Base-by-base conservation (phyloP, 1,140 invertebrate species). In the Sogatella furcifera region DNA sequence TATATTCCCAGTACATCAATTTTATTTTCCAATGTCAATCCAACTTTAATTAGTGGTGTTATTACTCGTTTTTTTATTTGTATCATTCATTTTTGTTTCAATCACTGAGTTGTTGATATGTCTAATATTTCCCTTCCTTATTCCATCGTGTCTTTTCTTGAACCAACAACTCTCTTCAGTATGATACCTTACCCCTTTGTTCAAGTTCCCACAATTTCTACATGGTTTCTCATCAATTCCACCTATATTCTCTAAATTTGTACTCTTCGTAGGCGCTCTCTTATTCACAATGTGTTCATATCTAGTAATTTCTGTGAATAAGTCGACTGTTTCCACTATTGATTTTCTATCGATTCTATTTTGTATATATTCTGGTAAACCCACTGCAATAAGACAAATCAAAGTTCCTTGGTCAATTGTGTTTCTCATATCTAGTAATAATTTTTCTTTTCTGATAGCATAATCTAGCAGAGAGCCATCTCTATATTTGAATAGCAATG, bases 381-480 rank as follows among this genome's bases (percentile, higher is more conserved):
- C 69, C 5, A 17, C 38, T n/a, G 38, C 55, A n/a, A 68, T 69
- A 69, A 1, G 60, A 59, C 41, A 53, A 34, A 57, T 67, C 64
- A 22, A 70, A n/a, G n/a, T n/a, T n/a, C n/a, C n/a, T n/a, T n/a
- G n/a, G n/a, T n/a, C n/a, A n/a, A n/a, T n/a, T n/a, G 70, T 24
- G 61, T 52, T 63, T 62, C 65, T 46, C 59, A 66, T 22, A 66
- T 55, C 21, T 70, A 67, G 46, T 69, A 58, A 56, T 69, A 61
- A 46, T 69, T 64, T 68, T 64, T 66, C 66, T 62, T 69, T 71
- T 62, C 64, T 71, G 28, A 66, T 60, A 5, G 68, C 70, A 71
- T 73, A 71, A 65, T 69, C 68, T 59, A 72, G 44, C 49, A 72
- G 65, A 6, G 67, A 67, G 14, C 69, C 68, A 44, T 49, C 10